A percentile compares a stretch with the other conserved stretches of the same genome.
Conservation (phyloP, 2,888 invertebrate species). For the Tipula lateralis region DNA sequence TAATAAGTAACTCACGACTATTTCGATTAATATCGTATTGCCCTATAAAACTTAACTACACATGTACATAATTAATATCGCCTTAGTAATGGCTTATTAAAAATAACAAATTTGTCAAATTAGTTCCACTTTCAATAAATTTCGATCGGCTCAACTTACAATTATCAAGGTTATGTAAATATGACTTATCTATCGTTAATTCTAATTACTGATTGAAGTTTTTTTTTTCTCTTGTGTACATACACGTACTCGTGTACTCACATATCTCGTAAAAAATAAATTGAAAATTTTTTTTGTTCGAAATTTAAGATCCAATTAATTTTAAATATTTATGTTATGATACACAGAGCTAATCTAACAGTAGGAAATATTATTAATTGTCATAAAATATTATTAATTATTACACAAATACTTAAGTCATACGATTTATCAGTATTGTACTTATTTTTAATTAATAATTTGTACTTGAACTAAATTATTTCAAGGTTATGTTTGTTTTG, state of each 20-base stretch:
- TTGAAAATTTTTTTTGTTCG: background rate
- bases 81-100: slow-evolving; percentile 6
- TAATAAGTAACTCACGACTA: background rate
- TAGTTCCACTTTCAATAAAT: slow-evolving; percentile 15
- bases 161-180: background rate
- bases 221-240: background rate
- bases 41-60: background rate
- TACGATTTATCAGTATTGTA: background rate
- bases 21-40: background rate
- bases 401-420: background rate
- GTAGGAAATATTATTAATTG: background rate
- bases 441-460: background rate
- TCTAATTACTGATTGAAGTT: background rate
- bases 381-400: slow-evolving; percentile 1
- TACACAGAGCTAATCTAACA: background rate
- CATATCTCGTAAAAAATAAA: background rate
- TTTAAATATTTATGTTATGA: background rate
- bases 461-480: background rate
- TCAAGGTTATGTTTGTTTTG: background rate
- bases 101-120: slow-evolving; percentile 11
- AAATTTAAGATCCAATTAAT: background rate
- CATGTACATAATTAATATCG: slow-evolving; percentile 6
- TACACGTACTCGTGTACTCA: too few relatives aligned
- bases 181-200: slow-evolving; percentile 11
- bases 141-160: background rate